Evolutionary conservation across 1,140 invertebrate species (phyloP).

Genomic region (Lasaia peninsularis): DNA sequence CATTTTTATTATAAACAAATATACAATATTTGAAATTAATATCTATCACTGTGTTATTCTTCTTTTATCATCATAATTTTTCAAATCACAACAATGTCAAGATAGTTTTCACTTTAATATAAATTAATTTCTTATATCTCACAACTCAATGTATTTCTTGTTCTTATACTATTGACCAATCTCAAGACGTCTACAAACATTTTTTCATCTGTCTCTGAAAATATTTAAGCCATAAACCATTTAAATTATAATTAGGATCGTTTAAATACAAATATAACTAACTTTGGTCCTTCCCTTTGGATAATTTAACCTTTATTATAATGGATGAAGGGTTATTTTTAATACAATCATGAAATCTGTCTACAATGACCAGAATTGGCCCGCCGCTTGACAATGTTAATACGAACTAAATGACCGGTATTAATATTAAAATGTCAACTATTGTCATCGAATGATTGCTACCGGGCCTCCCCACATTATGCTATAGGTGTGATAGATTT

Average conservation of each 20-base stretch:
- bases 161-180: constrained; percentile 58
- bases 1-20: too few species aligned
- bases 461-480: background rate
- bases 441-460: constrained; percentile 33
- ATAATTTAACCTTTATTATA: constrained; percentile 16
- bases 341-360: constrained; percentile 19
- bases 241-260: constrained; percentile 68
- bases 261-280: constrained; percentile 43
- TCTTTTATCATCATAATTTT: too few species aligned
- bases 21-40: too few species aligned
- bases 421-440: constrained; percentile 56
- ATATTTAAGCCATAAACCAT: constrained; percentile 70
- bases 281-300: background rate
- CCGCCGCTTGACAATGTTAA: constrained; percentile 42
- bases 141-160: constrained; percentile 33
- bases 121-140: background rate
- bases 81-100: too few species aligned
- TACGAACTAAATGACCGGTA: constrained; percentile 58
- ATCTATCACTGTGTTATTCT: too few species aligned
- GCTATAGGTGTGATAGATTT: too few species aligned
- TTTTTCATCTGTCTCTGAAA: constrained; percentile 66
- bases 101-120: too few species aligned
- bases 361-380: constrained; percentile 13
- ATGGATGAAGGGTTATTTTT: background rate
- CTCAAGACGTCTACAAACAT: constrained; percentile 60